Evolutionary conservation across 2,888 invertebrate genomes (phyloP), one percentile per base, ranked within the genome.

Genomic region (Scrobipalpa atriplicella): DNA sequence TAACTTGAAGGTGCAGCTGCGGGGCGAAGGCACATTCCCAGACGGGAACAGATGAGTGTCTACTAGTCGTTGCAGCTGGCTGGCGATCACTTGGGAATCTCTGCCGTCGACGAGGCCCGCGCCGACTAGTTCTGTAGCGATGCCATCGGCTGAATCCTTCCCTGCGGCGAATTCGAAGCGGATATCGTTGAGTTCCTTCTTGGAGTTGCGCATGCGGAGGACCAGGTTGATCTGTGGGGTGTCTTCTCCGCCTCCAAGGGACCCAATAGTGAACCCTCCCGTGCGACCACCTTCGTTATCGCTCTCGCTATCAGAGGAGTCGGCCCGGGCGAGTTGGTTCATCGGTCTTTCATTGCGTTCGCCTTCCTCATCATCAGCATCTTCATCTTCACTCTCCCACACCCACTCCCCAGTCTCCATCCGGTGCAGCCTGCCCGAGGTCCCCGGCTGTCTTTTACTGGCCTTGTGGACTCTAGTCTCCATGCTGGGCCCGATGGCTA

Each of bases 371-470:
- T 87, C 90, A 69, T 83, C 89, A 67, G 94, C 96, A 76, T 96
- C 96, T 75, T 98, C 97, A 80, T 98, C 98, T 80, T 97, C 98
- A 77, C 98, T 98, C 68, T 98, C 98, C 99, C 99, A 99, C 69
- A 98, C 98, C 99, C 99, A 99, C 85, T 98, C 98, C 47, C 99
- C 99, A 29, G 98, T 98, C 77, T 98, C 97, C 73, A 98, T 99
- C 79, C 99, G 95, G 87, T 98, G 98, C 71, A 98, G 92, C 0
- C 96, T 94, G 16, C 97, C 97, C 21, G 96, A 96, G 0, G 98
- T 95, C 38, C 98, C 98, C 0, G 98, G 98, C 87, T 97, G 97
- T 71, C 97, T 94, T 82, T 95, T 95, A 71, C 95, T 94, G 68
- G 95, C 95, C 91, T 98, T 98, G 89, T 98, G 97, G 65, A 98